Evolutionary conservation across 1,140 invertebrate genomes (phyloP), one percentile per base, ranked within the genome.

Genomic region (Hirudo medicinalis): DNA sequence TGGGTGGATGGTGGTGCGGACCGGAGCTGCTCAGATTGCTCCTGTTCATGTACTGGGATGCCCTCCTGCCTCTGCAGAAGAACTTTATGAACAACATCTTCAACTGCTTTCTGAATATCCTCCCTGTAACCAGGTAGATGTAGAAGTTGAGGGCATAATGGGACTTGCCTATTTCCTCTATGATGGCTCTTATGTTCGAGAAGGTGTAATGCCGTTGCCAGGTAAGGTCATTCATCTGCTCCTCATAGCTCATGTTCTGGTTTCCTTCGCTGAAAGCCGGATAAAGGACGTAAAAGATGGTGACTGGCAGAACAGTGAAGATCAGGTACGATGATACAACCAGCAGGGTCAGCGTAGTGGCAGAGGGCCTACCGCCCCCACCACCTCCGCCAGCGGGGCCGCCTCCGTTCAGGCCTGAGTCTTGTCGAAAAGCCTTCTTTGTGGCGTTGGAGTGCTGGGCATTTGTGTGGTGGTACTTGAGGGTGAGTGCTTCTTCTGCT

Each of bases 271-370:
- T 74, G 36, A 76, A 72, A 27, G 53, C 67, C 19, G 69, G 71
- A 60, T 76, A 76, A 43, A 81, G 63, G 5, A 77, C 77, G 68
- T 80, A 80, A 2, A 79, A 78, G 49, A 80, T 74, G n/a, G 80
- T 80, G 20, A 77, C 77, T 19, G 80, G 80, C 15, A 82, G 72
- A 69, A 78, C 75, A 8, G 80, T 81, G 67, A 76, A 78, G 54
- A 82, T 80, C 43, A 79, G 76, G 71, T 80, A 82, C 69, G 81
- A 81, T 17, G 80, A 82, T 29, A 82, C 79, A n/a, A 76, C 75
- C 8, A 82, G 75, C 9, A 82, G 71, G 40, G 79, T 80, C 32
- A 78, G 74, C 13, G 80, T 81, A 5, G 79, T 79, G 17, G 80
- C 77, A 71, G 72, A 75, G 73, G 76, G 57, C 68, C 72, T 66